These are phyloP conservation scores for Misgurnus anguillicaudatus DNA, from an alignment of 2,113 vertebrate genomes.

Conservation along the genomic window DNA sequence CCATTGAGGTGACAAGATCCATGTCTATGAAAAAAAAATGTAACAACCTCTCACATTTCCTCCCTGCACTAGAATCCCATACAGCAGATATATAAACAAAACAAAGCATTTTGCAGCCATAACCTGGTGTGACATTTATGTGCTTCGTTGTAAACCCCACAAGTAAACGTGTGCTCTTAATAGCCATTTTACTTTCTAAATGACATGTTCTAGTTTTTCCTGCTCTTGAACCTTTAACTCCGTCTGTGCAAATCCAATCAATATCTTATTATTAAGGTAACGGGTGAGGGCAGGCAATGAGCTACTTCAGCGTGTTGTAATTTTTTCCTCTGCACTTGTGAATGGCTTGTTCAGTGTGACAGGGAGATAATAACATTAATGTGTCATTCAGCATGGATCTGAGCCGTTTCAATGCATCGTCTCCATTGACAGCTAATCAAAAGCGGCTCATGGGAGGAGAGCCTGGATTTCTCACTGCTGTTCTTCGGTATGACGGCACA, in stretches of 20 bases:
- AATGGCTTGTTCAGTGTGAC: conserved; percentile 37
- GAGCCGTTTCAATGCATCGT: conserved; percentile 1
- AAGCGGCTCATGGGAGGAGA: conserved; percentile 24
- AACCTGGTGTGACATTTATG: conserved; percentile 35
- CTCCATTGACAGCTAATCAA: conserved; percentile 29
- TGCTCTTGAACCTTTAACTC: conserved; percentile 27
- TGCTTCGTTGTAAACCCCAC: conserved; percentile 32
- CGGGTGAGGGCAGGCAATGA: conserved; percentile 38
- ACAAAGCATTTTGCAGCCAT: conserved; percentile 20
- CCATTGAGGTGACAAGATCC: conserved; percentile 5
- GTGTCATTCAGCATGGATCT: conserved; percentile 47
- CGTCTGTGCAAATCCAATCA: conserved; percentile 48
- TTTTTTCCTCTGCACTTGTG: conserved; percentile 29
- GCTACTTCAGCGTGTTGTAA: conserved; percentile 34
- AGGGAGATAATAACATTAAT: conserved; percentile 50
- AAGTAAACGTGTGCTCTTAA: conserved; percentile 23
- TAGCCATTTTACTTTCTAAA: conserved; percentile 38
- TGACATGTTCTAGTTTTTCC: conserved; percentile 38
- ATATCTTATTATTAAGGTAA: conserved; percentile 55
- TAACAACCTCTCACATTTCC: conserved; percentile 52
- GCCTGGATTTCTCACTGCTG: conserved; percentile 9
- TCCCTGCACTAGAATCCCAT: conserved; percentile 1
- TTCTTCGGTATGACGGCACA: conserved; percentile 30
- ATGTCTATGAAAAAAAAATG: conserved; percentile 44
- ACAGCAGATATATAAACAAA: conserved; percentile 8